Conservation (phyloP, 2,888 invertebrate species). For the Latrodectus hesperus region DNA sequence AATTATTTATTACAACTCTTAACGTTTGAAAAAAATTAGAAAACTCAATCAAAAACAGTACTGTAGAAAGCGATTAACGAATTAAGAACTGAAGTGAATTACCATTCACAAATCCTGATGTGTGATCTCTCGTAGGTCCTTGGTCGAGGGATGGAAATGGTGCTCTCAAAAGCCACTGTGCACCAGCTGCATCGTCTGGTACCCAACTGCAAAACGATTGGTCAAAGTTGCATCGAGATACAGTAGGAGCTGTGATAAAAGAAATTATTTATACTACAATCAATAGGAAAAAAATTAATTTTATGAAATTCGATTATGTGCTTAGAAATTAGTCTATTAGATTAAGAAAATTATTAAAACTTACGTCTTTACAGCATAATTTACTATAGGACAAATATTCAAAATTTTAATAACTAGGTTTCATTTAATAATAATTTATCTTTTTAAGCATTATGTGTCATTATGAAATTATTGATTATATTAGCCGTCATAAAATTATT, state of each 20-base stretch:
- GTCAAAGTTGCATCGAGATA: constrained; percentile 67
- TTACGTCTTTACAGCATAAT: too few species aligned
- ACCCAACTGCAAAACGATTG: constrained; percentile 68
- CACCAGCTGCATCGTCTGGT: constrained; percentile 7
- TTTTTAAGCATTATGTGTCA: too few species aligned
- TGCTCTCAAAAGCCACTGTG: constrained; percentile 23
- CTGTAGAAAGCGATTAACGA: too few species aligned
- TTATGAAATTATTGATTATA: too few species aligned
- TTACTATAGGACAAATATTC: too few species aligned
- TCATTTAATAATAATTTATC: too few species aligned
- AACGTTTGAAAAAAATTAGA: too few species aligned
- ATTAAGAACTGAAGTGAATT: neutral
- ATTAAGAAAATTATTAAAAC: too few species aligned
- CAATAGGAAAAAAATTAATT: neutral
- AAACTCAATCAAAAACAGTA: too few species aligned
- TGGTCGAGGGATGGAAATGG: constrained; percentile 28
- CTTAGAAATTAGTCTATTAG: neutral
- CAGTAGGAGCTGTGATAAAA: neutral
- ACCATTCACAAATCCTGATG: constrained; percentile 46
- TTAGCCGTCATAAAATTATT: too few species aligned
- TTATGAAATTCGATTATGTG: neutral
- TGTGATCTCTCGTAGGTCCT: constrained; percentile 69
- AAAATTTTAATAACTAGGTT: too few species aligned
- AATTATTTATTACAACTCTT: too few species aligned
- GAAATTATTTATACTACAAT: neutral